Base-by-base conservation (phyloP, 37 sponge, comb jelly and placozoan genomes). In the Halichondria panicea region DNA sequence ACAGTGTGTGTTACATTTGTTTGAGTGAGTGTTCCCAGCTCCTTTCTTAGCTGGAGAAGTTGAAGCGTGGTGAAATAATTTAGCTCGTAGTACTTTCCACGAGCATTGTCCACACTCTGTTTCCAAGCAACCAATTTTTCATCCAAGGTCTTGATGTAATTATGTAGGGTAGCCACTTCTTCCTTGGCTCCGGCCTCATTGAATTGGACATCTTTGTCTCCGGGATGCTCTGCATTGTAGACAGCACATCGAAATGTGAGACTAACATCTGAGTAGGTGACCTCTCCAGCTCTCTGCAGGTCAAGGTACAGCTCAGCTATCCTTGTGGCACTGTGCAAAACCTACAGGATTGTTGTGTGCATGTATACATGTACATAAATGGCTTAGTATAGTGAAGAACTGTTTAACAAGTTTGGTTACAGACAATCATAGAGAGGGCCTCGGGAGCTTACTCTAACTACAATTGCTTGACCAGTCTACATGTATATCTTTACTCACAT, bases 21-120 rank as follows among this genome's bases (percentile, higher is more conserved):
- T 22, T 37, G 27, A 15, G 53, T 74, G 38, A 74, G 1, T 6
- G 18, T 45, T 0, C 79, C 78, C 4, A 89, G 79, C 56, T 83
- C 84, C 28, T 66, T 64, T 31, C 84, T 36, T 15, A 89, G 73
- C 2, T 34, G 43, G 13, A 83, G 62, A 9, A 89, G 70, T 74
- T 89, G 89, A 8, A 11, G 76, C 28, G 84, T 76, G 12, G 89
- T 89, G 57, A 52, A 89, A 74, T 89, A 89, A 42, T 89, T 89
- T 35, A 89, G 21, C 36, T 68, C 70, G 69, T 89, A 83, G 52
- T 53, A 79, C 15, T 79, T 33, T 0, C 46, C 32, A 8, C 89
- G 66, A 3, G 55, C 27, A 13, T 69, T 40, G 3, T 66, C 30
- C 5, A 89, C 65, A 9, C 67, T 33, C 24, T 66, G 34, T 38